Evolutionary conservation across 2,113 vertebrate genomes (phyloP).

Genomic region (Plecotus auritus): DNA sequence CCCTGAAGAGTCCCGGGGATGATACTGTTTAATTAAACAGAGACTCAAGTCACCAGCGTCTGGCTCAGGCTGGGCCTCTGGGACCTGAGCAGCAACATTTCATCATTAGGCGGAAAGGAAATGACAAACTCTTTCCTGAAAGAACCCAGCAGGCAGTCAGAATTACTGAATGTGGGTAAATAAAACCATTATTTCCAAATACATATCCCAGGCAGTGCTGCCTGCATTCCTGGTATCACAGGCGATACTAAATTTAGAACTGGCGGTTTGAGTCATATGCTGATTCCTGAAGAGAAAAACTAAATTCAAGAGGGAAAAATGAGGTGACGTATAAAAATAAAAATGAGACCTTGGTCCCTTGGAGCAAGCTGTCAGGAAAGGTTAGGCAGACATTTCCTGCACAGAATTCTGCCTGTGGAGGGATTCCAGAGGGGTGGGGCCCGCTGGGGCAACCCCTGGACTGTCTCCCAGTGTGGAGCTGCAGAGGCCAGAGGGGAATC

Average conservation of each 20-base stretch:
- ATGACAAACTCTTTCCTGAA: constrained; percentile 78
- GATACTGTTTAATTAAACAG: constrained; percentile 76
- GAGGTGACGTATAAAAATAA: constrained; percentile 68
- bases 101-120: constrained; percentile 74
- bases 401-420: not conserved
- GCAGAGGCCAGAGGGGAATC: not conserved
- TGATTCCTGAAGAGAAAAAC: constrained; percentile 75
- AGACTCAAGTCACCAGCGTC: constrained; percentile 67
- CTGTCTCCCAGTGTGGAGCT: not conserved
- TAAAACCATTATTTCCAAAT: constrained; percentile 74
- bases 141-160: constrained; percentile 73
- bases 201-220: constrained; percentile 65
- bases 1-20: constrained; percentile 51
- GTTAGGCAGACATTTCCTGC: not conserved
- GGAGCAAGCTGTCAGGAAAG: constrained; percentile 48
- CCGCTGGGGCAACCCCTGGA: not conserved
- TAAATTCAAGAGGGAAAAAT: constrained; percentile 51
- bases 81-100: constrained; percentile 72
- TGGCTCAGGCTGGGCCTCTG: constrained; percentile 70
- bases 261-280: constrained; percentile 67
- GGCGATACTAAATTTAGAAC: constrained; percentile 70
- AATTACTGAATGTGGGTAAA: constrained; percentile 73
- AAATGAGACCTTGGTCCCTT: constrained; percentile 22
- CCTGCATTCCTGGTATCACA: constrained; percentile 63
- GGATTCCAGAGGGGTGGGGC: not conserved